A percentile compares a stretch with the other conserved stretches of the same genome.
Conservation (phyloP, 2,797 vertebrate genomes). For the Octomys mimax region DNA sequence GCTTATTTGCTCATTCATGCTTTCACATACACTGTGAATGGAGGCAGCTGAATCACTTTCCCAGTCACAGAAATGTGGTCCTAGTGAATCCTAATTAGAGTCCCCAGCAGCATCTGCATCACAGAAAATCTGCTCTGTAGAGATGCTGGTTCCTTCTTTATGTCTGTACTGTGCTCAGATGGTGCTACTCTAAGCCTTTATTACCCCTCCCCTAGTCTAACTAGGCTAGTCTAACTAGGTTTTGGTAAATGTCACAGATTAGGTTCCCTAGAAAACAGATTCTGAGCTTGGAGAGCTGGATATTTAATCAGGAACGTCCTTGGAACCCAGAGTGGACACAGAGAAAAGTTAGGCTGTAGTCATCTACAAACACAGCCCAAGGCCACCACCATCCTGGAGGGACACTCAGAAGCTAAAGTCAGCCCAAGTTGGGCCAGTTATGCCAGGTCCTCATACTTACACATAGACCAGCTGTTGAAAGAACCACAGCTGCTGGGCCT, state of each 20-base stretch:
- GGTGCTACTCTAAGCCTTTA: background rate
- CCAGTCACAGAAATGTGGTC: background rate
- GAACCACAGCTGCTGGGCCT: background rate
- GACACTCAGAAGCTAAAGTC: background rate
- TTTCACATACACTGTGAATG: slow-evolving; percentile 34
- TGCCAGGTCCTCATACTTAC: background rate
- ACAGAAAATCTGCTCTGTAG: background rate
- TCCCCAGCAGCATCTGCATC: background rate
- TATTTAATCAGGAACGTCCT: background rate
- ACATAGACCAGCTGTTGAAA: background rate
- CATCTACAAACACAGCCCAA: background rate
- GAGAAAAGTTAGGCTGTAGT: background rate
- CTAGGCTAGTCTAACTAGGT: background rate
- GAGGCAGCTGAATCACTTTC: background rate
- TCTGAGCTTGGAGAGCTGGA: background rate
- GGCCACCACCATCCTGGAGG: rapidly evolving
- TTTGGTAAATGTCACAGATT: background rate
- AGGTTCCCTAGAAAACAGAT: background rate
- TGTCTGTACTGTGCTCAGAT: background rate
- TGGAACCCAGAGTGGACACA: background rate
- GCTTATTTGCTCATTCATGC: slow-evolving; percentile 44
- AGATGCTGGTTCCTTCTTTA: background rate
- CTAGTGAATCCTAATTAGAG: background rate
- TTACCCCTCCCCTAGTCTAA: background rate
- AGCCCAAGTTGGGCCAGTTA: background rate